Base-by-base conservation (phyloP, 2,888 invertebrate genomes). In the Sphaerophoria taeniata region DNA sequence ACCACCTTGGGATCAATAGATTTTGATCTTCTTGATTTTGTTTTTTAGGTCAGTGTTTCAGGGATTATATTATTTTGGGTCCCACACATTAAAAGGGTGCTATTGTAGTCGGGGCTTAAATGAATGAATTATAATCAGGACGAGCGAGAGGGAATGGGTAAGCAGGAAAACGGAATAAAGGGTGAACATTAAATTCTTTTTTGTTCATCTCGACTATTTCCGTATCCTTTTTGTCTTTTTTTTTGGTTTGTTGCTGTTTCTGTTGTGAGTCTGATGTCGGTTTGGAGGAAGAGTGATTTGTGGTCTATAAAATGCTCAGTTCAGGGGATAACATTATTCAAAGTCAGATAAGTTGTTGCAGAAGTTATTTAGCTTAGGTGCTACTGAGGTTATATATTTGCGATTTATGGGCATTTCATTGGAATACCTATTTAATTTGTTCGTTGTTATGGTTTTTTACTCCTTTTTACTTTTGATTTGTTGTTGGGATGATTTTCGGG, bases 1-100 rank as follows among this genome's bases (percentile, higher is more conserved):
- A 85, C 72, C 84, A 80, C 71, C 84, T 72, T 56, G 84, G 84
- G 75, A 85, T 80, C 84, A 72, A 76, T 80, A 80, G 70, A 45
- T 80, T 85, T 69, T 76, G 80, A 76, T 85, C 71, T 72, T 71
- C 24, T 65, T 3, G 53, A 74, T 69, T 65, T 39, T 84, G 75
- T 71, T 43, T 85, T 79, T 74, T 67, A 71, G 67, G 61, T 61
- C 67, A 56, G 34, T 53, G 65, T 56, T 73, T 69, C 24, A 53
- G 61, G 63, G 39, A 56, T 36, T 16, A 58, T n/a, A n/a, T n/a
- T n/a, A n/a, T n/a, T n/a, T n/a, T n/a, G n/a, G n/a, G n/a, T n/a
- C n/a, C n/a, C n/a, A n/a, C n/a, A n/a, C n/a, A n/a, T n/a, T n/a
- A n/a, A 55, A 43, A 65, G 56, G 53, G 65, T 69, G 75, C 36